Base-by-base conservation (phyloP, 1,140 invertebrate genomes). In the Octopus bimaculoides region DNA sequence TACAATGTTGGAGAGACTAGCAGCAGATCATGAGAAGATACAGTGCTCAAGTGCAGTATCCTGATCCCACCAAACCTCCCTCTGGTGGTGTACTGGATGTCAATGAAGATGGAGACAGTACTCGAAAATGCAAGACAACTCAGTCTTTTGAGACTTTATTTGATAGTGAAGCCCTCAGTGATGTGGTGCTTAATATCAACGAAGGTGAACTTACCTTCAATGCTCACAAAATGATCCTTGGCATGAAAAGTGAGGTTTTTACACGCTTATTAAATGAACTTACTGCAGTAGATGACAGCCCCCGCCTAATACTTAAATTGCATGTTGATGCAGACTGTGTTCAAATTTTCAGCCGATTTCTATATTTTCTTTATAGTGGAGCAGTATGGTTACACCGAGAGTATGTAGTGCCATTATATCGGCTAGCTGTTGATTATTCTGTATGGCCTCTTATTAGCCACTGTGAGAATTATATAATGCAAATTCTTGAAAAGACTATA, bases 331-430 rank as follows among this genome's bases (percentile, higher is more conserved):
- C 81, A 1, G 86, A 88, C 77, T 88, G 86, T 82, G 84, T 84
- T 79, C 82, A 82, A 4, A 85, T 88, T 12, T 88, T 88, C 78
- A 85, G 84, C n/a, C 83, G 87, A 52, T 88, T 88, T 80, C 78
- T 88, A 69, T 88, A 87, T 80, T 88, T 88, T 75, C 86, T 88
- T 73, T 88, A 88, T 82, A 88, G 87, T 80, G 87, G 87, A 1
- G 85, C 87, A 3, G 86, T 88, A 17, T 88, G 87, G 87, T 80
- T 88, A 61, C 87, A 88, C 78, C 79, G 86, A 54, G 87, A 88
- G 56, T 88, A 88, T 80, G 87, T 88, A 5, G 82, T 88, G 55
- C 83, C 87, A 26, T 81, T 88, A 10, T 85, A 85, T 76, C 81
- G 83, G 71, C 82, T 88, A 79, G 85, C 86, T 0, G 81, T 84